Conservation (phyloP, 2,113 vertebrate species). For the Nyctibius bracteatus region DNA sequence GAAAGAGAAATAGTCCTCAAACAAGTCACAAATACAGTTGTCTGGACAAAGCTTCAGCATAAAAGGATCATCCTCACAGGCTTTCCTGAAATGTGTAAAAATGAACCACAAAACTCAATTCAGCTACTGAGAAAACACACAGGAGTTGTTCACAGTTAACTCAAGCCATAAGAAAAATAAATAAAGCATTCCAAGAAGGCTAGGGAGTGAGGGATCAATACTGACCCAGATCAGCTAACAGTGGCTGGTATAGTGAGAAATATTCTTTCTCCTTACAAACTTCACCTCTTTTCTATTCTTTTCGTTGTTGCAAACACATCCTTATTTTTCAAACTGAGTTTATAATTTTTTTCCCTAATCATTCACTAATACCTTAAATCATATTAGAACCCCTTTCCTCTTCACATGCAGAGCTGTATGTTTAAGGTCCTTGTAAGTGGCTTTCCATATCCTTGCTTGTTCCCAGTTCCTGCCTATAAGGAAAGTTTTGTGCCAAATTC, state of each 20-base stretch:
- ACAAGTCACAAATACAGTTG: background rate
- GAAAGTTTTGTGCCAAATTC: background rate
- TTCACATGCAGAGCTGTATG: background rate
- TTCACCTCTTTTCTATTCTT: background rate
- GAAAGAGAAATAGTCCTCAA: background rate
- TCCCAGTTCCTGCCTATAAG: background rate
- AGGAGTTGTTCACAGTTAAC: background rate
- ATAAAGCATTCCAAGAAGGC: background rate
- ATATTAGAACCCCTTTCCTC: background rate
- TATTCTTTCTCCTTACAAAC: background rate
- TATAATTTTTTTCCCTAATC: background rate
- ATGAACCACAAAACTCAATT: background rate
- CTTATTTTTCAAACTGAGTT: background rate
- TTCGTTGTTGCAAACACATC: background rate
- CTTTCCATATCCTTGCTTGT: background rate
- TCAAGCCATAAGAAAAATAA: background rate
- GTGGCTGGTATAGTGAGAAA: background rate
- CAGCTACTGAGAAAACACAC: background rate
- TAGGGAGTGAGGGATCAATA: background rate
- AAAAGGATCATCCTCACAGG: background rate
- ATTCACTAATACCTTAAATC: background rate
- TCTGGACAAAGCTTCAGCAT: background rate
- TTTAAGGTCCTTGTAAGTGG: background rate
- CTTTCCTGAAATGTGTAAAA: background rate
- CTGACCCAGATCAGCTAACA: background rate